Evolutionary conservation across 2,888 invertebrate genomes (phyloP).

Genomic region (Patella caerulea): DNA sequence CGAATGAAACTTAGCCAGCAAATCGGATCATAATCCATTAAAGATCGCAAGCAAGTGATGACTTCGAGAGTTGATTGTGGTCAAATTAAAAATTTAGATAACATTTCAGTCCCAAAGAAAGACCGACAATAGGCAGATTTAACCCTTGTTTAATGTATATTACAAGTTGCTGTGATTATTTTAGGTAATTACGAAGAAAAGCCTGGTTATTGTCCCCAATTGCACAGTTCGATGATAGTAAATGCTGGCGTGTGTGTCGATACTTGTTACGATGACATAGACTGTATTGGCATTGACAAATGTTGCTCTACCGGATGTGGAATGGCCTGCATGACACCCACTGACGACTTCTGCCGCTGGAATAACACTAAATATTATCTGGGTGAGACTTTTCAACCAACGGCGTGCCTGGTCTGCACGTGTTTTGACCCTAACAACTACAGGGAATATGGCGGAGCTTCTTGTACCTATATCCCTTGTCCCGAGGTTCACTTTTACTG

Average conservation of each 20-base stretch:
- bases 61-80: no score
- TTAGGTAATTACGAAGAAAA: neutral
- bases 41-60: no score
- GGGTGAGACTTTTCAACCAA: neutral
- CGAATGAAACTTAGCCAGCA: no score
- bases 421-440: neutral
- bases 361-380: neutral
- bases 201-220: neutral
- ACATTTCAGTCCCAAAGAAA: no score
- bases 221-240: neutral
- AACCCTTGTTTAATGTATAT: no score
- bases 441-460: neutral
- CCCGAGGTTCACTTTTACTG: neutral
- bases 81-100: no score
- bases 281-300: neutral
- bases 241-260: neutral
- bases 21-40: no score
- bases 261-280: neutral
- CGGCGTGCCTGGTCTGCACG: neutral
- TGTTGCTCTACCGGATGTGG: slow-evolving; percentile 1
- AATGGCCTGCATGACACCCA: neutral
- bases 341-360: neutral
- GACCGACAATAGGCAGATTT: no score
- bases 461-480: neutral
- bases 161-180: no score